Evolutionary conservation across 2,113 vertebrate species (phyloP), one percentile per base, ranked within the genome.

Genomic region (Percopsis transmontana): DNA sequence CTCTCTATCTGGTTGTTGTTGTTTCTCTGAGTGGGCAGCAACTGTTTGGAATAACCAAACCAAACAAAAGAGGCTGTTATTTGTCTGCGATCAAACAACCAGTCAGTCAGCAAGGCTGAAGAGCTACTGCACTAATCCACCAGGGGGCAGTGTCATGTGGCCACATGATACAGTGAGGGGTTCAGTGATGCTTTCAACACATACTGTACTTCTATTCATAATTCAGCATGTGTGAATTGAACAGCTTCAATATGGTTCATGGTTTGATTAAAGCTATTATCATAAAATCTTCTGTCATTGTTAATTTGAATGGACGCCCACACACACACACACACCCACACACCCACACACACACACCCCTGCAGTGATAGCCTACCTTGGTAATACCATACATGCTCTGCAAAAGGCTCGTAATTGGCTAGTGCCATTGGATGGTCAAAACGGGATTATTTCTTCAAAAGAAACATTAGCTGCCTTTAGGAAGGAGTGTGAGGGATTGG

Each of bases 371-470:
- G 88, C 83, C 56, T 11, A 42, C 57, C 15, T 45, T 52, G 54
- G 67, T 85, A 86, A 89, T 76, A 78, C 87, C 83, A 87, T 63
- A 88, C 85, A 85, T 76, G 80, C 68, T 78, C 81, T 50, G 55
- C 56, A 76, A 47, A 85, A 90, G 76, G 68, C 83, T 74, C 51
- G 63, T 86, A 85, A 89, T 88, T 80, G 74, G 80, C 76, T 72
- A 80, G 74, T 73, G 74, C 66, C 81, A 80, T 87, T 85, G 70
- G 68, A 85, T 59, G 76, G 68, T 74, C 81, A 87, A 90, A 91
- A 91, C 14, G 53, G 88, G 88, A 91, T 90, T 89, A 91, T 84
- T 81, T 76, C 85, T 88, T 89, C 87, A 89, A 89, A 89, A 88
- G 88, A 88, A 90, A 91, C 87, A 91, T 87, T 89, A 89, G 83